A percentile compares a stretch with the other conserved stretches of the same genome.
Conservation (phyloP, 1,140 invertebrate species). For the Hycleus cichorii region DNA sequence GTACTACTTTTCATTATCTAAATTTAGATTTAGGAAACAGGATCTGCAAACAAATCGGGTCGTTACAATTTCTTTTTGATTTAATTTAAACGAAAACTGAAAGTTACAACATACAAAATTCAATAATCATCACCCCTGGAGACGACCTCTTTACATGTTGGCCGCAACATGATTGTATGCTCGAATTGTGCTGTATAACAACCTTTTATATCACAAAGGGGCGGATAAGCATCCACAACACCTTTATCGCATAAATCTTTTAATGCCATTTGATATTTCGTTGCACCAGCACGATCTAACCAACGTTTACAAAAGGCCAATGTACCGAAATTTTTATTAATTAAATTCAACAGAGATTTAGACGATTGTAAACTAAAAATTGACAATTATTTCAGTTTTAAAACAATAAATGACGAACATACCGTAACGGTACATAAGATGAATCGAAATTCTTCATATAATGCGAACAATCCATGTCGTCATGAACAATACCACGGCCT, state of each 20-base stretch:
- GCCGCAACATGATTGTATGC: conserved; percentile 94
- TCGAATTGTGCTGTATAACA: conserved; percentile 99
- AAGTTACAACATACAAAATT: too few species aligned
- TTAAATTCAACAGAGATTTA: conserved; percentile 86
- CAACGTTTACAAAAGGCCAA: conserved; percentile 98
- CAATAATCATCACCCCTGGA: conserved; percentile 94
- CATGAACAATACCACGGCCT: conserved; percentile 92
- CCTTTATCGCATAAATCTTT: conserved; percentile 97
- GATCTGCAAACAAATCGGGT: too few species aligned
- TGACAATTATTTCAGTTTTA: too few species aligned
- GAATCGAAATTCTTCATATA: conserved; percentile 99
- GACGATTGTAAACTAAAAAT: conserved; percentile 74
- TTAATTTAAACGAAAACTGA: too few species aligned
- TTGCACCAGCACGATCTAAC: conserved; percentile 94
- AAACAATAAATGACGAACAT: not conserved
- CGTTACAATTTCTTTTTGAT: not conserved
- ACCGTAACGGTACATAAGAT: conserved; percentile 80
- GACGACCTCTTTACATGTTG: conserved; percentile 97
- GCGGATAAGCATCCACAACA: conserved; percentile 95
- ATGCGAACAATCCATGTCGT: conserved; percentile 98
- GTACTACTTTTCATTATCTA: too few species aligned
- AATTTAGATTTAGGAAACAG: too few species aligned
- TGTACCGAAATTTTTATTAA: conserved; percentile 97
- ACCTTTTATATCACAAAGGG: conserved; percentile 94
- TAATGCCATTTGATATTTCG: conserved; percentile 96